A percentile compares a stretch with the other conserved stretches of the same genome.
Evolutionary conservation across 2,888 invertebrate species (phyloP).

Genomic region (Liopterus haemorrhoidalis): DNA sequence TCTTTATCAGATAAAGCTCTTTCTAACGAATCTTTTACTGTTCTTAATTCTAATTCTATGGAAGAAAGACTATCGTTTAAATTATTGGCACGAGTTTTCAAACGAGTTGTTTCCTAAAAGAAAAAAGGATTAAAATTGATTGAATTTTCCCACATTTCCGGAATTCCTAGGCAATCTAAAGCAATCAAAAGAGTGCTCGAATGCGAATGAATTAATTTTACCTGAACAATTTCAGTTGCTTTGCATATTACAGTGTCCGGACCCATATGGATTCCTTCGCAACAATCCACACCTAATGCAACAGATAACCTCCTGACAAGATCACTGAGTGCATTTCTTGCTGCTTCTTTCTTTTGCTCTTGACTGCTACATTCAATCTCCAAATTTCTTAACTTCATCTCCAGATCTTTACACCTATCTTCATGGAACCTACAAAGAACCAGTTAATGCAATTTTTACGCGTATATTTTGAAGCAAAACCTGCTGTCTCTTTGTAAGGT

Average conservation of each 20-base stretch:
- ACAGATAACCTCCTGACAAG: constrained; percentile 65
- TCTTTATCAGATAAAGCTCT: constrained; percentile 65
- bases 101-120: constrained; percentile 42
- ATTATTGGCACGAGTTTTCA: constrained; percentile 47
- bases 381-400: constrained; percentile 65
- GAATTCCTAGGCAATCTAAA: no score
- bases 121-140: constrained; percentile 7
- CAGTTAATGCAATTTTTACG: constrained; percentile 6
- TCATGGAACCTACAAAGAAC: constrained; percentile 61
- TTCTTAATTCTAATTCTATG: constrained; percentile 60
- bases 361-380: constrained; percentile 68
- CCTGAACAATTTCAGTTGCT: constrained; percentile 72
- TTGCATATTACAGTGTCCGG: constrained; percentile 70
- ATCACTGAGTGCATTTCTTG: constrained; percentile 61
- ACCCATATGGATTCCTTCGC: constrained; percentile 59
- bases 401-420: constrained; percentile 70
- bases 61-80: constrained; percentile 56
- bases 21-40: constrained; percentile 61
- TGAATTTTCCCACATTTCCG: not conserved
- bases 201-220: constrained; percentile 28
- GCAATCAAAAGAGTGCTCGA: not conserved
- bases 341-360: constrained; percentile 69
- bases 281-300: constrained; percentile 65
- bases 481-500: constrained; percentile 62
- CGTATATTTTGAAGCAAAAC: constrained; percentile 52